A percentile compares a stretch with the other conserved stretches of the same genome.
These are phyloP conservation scores for Amniataba percoides DNA, from an alignment of 2,797 vertebrate species.

Conservation along the genomic window DNA sequence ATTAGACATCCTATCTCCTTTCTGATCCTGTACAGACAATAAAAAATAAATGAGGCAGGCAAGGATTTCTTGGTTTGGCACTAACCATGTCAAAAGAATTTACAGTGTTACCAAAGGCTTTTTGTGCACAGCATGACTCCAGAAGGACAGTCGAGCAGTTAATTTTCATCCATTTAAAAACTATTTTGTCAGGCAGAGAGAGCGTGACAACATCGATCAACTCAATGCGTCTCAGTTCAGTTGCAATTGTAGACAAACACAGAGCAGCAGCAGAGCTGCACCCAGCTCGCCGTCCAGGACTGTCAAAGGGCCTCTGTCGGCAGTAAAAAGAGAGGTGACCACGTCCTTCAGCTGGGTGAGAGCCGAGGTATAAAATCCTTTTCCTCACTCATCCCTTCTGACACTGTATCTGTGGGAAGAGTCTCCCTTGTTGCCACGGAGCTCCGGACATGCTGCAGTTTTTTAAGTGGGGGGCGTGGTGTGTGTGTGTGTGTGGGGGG, in stretches of 20 bases:
- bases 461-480: neutral
- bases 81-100: conserved; percentile 52
- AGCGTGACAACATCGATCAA: conserved; percentile 17
- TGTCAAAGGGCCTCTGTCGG: conserved; percentile 76
- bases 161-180: conserved; percentile 39
- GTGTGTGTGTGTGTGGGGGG: neutral
- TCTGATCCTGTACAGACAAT: conserved; percentile 16
- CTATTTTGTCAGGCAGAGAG: conserved; percentile 32
- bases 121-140: conserved; percentile 51
- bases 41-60: conserved; percentile 42
- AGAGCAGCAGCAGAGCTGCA: conserved; percentile 73
- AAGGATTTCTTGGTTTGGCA: conserved; percentile 70
- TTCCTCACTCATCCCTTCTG: conserved; percentile 9
- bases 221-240: conserved; percentile 46
- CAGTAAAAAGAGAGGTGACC: conserved; percentile 80
- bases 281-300: conserved; percentile 72
- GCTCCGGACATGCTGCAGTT: conserved; percentile 42
- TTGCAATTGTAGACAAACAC: conserved; percentile 57
- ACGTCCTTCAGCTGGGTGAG: conserved; percentile 64
- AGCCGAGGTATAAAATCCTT: conserved; percentile 22
- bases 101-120: conserved; percentile 67
- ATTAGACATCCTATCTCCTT: conserved; percentile 27
- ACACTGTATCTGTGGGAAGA: conserved; percentile 19
- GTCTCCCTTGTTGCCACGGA: conserved; percentile 9
- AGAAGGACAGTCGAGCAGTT: conserved; percentile 29